Conservation (phyloP, 1,140 invertebrate genomes). For the Chionoecetes opilio region DNA sequence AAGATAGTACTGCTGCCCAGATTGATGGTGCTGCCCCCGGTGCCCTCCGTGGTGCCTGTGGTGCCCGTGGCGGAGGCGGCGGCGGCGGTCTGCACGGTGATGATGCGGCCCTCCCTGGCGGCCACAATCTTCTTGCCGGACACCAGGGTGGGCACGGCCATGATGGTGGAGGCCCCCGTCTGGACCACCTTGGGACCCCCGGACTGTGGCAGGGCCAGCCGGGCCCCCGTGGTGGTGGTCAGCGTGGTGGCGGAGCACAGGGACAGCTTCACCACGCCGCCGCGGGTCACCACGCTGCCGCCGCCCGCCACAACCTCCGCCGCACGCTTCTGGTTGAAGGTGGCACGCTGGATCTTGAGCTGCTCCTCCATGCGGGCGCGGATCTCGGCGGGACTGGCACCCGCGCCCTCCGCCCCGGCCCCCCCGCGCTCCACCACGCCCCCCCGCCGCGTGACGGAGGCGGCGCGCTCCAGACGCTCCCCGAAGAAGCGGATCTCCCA, state of each 20-base stretch:
- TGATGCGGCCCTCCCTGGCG: slow-evolving; percentile 77
- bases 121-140: slow-evolving; percentile 79
- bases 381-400: slow-evolving; percentile 69
- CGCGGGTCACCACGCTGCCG: slow-evolving; percentile 40
- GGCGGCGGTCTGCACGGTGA: slow-evolving; percentile 76
- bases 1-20: slow-evolving; percentile 75
- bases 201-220: slow-evolving; percentile 63
- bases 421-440: slow-evolving; percentile 61
- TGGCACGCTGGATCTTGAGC: slow-evolving; percentile 80
- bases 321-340: slow-evolving; percentile 77
- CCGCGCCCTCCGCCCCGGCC: slow-evolving; percentile 54
- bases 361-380: slow-evolving; percentile 79
- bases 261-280: slow-evolving; percentile 73
- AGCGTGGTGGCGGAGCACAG: slow-evolving; percentile 22
- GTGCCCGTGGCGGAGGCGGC: background rate
- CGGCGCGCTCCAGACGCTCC: slow-evolving; percentile 87
- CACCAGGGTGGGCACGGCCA: slow-evolving; percentile 74
- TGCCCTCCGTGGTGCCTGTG: background rate
- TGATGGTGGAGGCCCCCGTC: slow-evolving; percentile 70
- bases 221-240: slow-evolving; percentile 46
- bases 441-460: slow-evolving; percentile 66
- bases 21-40: slow-evolving; percentile 57
- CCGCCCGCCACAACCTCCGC: slow-evolving; percentile 42
- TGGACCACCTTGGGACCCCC: slow-evolving; percentile 66
- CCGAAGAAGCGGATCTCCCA: slow-evolving; percentile 99